phyloP scores from a whole-genome alignment of 1,140 invertebrate genomes.

The Bombus difficillimus region DNA sequence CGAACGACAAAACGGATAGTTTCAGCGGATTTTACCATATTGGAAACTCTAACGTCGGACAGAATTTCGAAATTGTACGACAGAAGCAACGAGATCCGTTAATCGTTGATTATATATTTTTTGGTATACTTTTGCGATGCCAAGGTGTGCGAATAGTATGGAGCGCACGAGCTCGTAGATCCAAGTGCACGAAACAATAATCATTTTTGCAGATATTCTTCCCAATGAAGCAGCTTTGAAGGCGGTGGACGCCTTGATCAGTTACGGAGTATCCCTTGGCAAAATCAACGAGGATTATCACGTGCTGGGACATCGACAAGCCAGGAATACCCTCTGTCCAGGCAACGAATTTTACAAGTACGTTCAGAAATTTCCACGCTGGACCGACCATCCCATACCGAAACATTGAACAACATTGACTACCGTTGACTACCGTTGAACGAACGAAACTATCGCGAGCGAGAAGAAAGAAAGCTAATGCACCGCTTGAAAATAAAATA shows the following conservation, averaged over 20 bases:
- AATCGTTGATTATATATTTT: no score
- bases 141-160: no score
- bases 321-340: slow-evolving; percentile 80
- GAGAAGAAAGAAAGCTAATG: background rate
- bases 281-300: slow-evolving; percentile 78
- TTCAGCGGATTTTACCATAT: no score
- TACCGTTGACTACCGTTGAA: background rate
- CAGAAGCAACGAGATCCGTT: no score
- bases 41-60: no score
- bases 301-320: slow-evolving; percentile 83
- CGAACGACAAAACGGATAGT: no score
- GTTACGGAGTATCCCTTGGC: slow-evolving; percentile 76
- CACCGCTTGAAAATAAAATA: background rate
- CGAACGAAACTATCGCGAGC: background rate
- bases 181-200: background rate
- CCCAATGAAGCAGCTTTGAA: slow-evolving; percentile 80
- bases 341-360: slow-evolving; percentile 82
- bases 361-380: slow-evolving; percentile 82
- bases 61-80: no score
- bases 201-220: slow-evolving; percentile 77
- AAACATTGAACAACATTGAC: background rate
- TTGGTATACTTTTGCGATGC: no score
- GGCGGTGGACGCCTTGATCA: slow-evolving; percentile 78
- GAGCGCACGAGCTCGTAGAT: no score
- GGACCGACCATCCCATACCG: slow-evolving; percentile 69